phyloP scores from a whole-genome alignment of 2,797 vertebrate species.

The Chaunax sp. region DNA sequence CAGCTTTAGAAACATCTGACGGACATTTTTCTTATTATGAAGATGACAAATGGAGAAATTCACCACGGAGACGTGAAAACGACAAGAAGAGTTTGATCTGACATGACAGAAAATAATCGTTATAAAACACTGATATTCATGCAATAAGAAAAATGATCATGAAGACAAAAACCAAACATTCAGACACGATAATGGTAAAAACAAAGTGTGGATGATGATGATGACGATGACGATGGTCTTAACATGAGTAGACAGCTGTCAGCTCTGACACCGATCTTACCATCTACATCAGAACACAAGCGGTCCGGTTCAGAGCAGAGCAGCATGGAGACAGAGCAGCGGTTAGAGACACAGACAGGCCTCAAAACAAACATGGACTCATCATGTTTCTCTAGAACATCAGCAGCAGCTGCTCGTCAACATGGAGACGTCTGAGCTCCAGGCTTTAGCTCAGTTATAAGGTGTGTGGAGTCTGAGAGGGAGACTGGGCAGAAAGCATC shows the following conservation, averaged over 20 bases:
- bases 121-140: slow-evolving; percentile 8
- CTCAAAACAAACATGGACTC: slow-evolving; percentile 20
- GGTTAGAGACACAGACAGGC: slow-evolving; percentile 64
- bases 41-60: too few relatives aligned
- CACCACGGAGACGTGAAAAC: too few relatives aligned
- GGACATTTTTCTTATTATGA: too few relatives aligned
- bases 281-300: slow-evolving; percentile 73
- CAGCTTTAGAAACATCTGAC: too few relatives aligned
- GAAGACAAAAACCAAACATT: slow-evolving; percentile 2
- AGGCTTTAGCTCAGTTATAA: background rate
- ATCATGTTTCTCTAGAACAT: slow-evolving; percentile 41
- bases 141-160: slow-evolving; percentile 10
- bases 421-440: background rate
- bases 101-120: too few relatives aligned
- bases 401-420: slow-evolving; percentile 35
- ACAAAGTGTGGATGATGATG: too few relatives aligned
- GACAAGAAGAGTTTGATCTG: too few relatives aligned
- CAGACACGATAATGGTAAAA: background rate
- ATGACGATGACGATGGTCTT: background rate
- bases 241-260: slow-evolving; percentile 6
- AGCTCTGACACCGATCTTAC: slow-evolving; percentile 69
- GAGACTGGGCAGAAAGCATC: background rate
- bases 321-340: slow-evolving; percentile 73
- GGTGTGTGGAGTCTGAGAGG: background rate
- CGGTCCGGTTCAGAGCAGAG: slow-evolving; percentile 57